phyloP scores from a whole-genome alignment of 2,113 vertebrate species.

The Anhinga anhinga region DNA sequence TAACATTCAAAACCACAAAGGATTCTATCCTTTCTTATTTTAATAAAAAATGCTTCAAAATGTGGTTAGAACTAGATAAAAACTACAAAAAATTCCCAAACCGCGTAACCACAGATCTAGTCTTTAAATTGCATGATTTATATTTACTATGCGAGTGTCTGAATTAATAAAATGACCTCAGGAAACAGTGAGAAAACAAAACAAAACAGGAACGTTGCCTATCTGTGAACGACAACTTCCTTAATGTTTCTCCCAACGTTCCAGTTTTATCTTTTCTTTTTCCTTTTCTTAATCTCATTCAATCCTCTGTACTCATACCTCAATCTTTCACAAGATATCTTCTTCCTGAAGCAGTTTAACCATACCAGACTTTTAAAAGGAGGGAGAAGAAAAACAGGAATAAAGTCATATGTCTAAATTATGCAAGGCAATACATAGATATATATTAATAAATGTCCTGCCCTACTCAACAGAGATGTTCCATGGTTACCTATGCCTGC shows the following conservation, averaged over 20 bases:
- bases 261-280: not conserved
- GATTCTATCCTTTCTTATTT: not conserved
- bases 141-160: not conserved
- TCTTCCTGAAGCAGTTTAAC: not conserved
- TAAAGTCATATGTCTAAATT: not conserved
- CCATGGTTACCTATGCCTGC: not conserved
- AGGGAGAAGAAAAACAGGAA: not conserved
- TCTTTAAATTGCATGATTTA: not conserved
- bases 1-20: not conserved
- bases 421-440: not conserved
- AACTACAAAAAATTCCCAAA: not conserved
- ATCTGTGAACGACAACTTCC: not conserved
- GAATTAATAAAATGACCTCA: not conserved
- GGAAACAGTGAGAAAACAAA: not conserved
- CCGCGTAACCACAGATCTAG: not conserved
- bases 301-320: not conserved
- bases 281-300: not conserved
- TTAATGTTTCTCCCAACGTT: not conserved
- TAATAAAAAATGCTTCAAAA: not conserved
- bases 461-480: not conserved
- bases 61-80: not conserved
- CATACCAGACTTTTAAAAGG: not conserved
- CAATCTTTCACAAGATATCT: not conserved
- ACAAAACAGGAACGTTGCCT: not conserved
- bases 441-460: not conserved